These are phyloP conservation scores for Polydrusus cervinus DNA, from an alignment of 2,888 invertebrate genomes.

Conservation along the genomic window DNA sequence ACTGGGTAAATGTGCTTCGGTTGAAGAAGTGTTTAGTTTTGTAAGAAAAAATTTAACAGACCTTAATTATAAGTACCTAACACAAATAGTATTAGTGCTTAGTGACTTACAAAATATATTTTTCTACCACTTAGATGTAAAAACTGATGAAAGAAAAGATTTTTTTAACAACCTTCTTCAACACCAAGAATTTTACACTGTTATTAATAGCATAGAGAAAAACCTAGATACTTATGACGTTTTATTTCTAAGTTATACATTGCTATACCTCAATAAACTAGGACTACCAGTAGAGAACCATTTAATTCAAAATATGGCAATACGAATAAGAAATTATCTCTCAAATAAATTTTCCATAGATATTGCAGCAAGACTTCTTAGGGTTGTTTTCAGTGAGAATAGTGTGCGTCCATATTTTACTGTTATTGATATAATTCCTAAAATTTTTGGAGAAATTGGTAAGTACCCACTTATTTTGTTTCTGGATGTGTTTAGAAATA, in stretches of 20 bases:
- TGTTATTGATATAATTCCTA: slow-evolving; percentile 68
- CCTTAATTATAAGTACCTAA: slow-evolving; percentile 56
- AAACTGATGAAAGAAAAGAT: slow-evolving; percentile 54
- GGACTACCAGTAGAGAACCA: slow-evolving; percentile 67
- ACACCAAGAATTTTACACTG: slow-evolving; percentile 63
- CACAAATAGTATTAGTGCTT: slow-evolving; percentile 67
- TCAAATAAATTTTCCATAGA: slow-evolving; percentile 62
- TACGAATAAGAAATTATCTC: slow-evolving; percentile 63
- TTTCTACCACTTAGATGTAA: slow-evolving; percentile 60
- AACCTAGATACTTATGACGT: slow-evolving; percentile 66
- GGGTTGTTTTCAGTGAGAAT: slow-evolving; percentile 68
- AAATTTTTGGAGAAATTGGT: slow-evolving; percentile 68
- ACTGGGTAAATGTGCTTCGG: slow-evolving; percentile 65
- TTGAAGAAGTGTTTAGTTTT: slow-evolving; percentile 68
- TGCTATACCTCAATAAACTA: slow-evolving; percentile 72
- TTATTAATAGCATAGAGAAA: slow-evolving; percentile 63
- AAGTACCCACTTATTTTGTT: slow-evolving; percentile 43
- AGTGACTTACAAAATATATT: slow-evolving; percentile 68
- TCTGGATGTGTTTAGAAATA: neutral
- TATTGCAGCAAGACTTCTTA: slow-evolving; percentile 69
- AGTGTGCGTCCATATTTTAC: slow-evolving; percentile 69
- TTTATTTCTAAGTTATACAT: slow-evolving; percentile 69
- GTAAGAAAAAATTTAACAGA: slow-evolving; percentile 61
- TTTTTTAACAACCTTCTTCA: slow-evolving; percentile 64
- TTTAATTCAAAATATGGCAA: slow-evolving; percentile 67